Evolutionary conservation across 2,888 invertebrate species (phyloP).

Genomic region (Synergus gifuensis): DNA sequence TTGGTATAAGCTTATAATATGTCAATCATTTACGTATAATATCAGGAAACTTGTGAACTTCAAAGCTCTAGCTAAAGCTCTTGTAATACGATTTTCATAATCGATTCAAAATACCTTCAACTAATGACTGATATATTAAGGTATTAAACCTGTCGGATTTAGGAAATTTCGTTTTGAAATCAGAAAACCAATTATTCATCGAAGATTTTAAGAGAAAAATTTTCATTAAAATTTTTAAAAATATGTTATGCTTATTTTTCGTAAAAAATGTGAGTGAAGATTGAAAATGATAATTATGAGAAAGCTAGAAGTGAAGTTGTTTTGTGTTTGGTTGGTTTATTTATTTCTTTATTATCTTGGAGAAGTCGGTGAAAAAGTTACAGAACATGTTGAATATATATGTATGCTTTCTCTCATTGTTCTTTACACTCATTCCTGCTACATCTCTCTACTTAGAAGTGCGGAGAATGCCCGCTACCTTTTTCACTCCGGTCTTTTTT

Average conservation of each 20-base stretch:
- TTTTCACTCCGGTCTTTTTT: conserved; percentile 40
- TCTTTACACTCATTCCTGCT: conserved; percentile 20
- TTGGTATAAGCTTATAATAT: neutral
- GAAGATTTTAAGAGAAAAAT: too few relatives aligned
- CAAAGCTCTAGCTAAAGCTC: too few relatives aligned
- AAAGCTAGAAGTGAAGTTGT: neutral
- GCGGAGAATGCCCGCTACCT: conserved; percentile 34
- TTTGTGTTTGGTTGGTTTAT: conserved; percentile 1
- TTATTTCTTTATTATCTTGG: conserved; percentile 23
- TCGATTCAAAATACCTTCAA: too few relatives aligned
- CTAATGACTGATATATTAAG: too few relatives aligned
- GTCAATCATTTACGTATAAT: neutral
- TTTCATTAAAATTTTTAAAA: too few relatives aligned
- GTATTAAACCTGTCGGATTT: too few relatives aligned
- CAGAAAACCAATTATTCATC: too few relatives aligned
- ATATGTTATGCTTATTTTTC: too few relatives aligned
- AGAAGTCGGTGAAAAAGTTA: neutral
- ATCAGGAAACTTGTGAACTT: too few relatives aligned
- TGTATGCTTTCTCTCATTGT: conserved; percentile 19
- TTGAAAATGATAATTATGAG: neutral
- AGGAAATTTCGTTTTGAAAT: too few relatives aligned
- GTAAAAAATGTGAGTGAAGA: neutral
- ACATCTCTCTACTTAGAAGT: conserved; percentile 27
- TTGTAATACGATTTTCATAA: too few relatives aligned
- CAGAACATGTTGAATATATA: conserved; percentile 2